These are phyloP conservation scores for Cantharis rustica DNA, from an alignment of 2,888 invertebrate species.

Conservation along the genomic window DNA sequence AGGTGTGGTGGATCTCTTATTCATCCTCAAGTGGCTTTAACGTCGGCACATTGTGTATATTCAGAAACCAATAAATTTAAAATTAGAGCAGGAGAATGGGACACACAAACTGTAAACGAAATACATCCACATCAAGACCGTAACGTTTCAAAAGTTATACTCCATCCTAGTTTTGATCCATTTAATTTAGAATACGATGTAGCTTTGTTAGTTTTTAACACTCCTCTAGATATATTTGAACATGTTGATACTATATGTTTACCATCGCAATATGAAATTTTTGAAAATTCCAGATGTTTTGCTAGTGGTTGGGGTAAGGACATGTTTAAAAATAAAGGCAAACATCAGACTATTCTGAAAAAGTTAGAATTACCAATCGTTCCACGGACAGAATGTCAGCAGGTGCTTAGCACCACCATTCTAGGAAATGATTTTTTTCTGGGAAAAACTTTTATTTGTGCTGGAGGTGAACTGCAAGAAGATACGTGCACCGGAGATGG, in stretches of 20 bases:
- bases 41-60: constrained; percentile 78
- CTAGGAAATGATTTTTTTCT: constrained; percentile 68
- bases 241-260: constrained; percentile 75
- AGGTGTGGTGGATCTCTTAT: constrained; percentile 83
- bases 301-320: constrained; percentile 81
- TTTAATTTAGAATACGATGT: constrained; percentile 76
- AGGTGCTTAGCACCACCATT: constrained; percentile 64
- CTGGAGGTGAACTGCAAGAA: constrained; percentile 72
- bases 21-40: constrained; percentile 73
- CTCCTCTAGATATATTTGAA: constrained; percentile 64
- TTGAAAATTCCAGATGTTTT: constrained; percentile 58
- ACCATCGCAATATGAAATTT: constrained; percentile 58
- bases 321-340: constrained; percentile 61
- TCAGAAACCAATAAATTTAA: constrained; percentile 48
- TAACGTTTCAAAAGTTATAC: constrained; percentile 60
- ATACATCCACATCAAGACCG: constrained; percentile 72
- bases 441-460: constrained; percentile 74
- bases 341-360: constrained; percentile 62
- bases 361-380: constrained; percentile 73
- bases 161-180: constrained; percentile 68
- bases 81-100: constrained; percentile 81
- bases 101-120: constrained; percentile 74
- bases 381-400: constrained; percentile 44
- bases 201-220: constrained; percentile 69
- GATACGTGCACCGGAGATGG: constrained; percentile 80